Percentiles rank a stretch among this genome's conserved stretches.
These are phyloP conservation scores for Leptopilina boulardi DNA, from an alignment of 1,140 invertebrate genomes.

Conservation along the genomic window DNA sequence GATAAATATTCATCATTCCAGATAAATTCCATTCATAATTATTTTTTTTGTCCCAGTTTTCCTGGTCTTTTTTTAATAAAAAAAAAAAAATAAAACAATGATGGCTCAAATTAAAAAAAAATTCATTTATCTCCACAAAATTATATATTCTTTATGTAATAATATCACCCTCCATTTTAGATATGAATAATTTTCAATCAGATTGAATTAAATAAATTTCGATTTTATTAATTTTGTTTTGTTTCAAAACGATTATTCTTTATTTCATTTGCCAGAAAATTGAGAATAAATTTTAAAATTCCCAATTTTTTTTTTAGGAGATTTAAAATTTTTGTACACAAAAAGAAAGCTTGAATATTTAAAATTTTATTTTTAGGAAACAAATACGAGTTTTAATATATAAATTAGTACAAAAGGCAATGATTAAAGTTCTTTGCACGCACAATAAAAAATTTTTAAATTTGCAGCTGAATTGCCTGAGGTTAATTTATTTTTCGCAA, in stretches of 20 bases:
- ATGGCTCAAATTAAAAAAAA: too few relatives aligned
- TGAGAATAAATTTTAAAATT: too few relatives aligned
- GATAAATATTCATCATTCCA: conserved; percentile 1
- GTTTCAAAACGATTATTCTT: too few relatives aligned
- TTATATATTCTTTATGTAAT: too few relatives aligned
- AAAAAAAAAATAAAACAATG: too few relatives aligned
- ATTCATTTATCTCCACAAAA: too few relatives aligned
- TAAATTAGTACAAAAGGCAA: not conserved
- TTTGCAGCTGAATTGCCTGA: not conserved
- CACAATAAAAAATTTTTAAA: conserved; percentile 8
- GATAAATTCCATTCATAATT: conserved; percentile 11
- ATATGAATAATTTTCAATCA: too few relatives aligned
- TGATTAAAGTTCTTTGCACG: not conserved
- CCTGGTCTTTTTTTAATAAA: not conserved
- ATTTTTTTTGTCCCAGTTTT: not conserved
- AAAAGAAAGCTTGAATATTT: not conserved
- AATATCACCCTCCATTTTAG: too few relatives aligned
- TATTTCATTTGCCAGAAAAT: too few relatives aligned
- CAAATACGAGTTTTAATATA: not conserved
- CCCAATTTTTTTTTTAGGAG: too few relatives aligned
- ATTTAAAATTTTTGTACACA: not conserved
- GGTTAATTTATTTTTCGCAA: conserved; percentile 34
- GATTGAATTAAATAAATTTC: too few relatives aligned
- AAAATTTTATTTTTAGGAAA: not conserved
- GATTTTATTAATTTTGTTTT: too few relatives aligned